Percentiles rank a stretch among this genome's conserved stretches.
phyloP scores from a whole-genome alignment of 2,113 vertebrate genomes.

The Orthonyx spaldingii region DNA sequence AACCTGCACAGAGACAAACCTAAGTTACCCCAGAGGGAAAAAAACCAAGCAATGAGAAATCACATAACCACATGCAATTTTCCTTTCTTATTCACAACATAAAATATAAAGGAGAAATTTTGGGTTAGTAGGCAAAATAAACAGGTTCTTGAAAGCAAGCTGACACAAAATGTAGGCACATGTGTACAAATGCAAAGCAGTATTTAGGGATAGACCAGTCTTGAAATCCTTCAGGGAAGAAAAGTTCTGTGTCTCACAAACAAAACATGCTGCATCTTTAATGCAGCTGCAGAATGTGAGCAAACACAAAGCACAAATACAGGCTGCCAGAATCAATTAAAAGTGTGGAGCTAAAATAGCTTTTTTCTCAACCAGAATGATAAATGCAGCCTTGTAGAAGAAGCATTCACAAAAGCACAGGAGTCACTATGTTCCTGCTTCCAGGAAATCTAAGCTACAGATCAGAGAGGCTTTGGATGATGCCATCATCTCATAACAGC shows the following conservation, averaged over 20 bases:
- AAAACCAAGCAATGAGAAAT: not conserved
- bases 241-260: not conserved
- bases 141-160: not conserved
- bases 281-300: not conserved
- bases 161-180: not conserved
- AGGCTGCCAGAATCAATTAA: not conserved
- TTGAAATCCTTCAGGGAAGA: not conserved
- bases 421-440: not conserved
- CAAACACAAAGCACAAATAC: not conserved
- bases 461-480: not conserved
- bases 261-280: not conserved
- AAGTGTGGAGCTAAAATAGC: not conserved
- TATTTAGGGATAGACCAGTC: not conserved
- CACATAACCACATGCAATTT: accelerated
- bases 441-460: not conserved
- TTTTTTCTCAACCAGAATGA: not conserved
- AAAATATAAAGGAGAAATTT: not conserved
- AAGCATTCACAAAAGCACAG: not conserved
- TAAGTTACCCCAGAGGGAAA: not conserved
- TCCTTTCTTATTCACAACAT: not conserved
- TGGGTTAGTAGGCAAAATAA: not conserved
- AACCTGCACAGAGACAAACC: not conserved
- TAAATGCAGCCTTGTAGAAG: not conserved
- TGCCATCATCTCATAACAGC: not conserved
- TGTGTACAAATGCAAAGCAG: not conserved